Conservation (phyloP, 1,140 invertebrate genomes). For the Idris sp. region DNA sequence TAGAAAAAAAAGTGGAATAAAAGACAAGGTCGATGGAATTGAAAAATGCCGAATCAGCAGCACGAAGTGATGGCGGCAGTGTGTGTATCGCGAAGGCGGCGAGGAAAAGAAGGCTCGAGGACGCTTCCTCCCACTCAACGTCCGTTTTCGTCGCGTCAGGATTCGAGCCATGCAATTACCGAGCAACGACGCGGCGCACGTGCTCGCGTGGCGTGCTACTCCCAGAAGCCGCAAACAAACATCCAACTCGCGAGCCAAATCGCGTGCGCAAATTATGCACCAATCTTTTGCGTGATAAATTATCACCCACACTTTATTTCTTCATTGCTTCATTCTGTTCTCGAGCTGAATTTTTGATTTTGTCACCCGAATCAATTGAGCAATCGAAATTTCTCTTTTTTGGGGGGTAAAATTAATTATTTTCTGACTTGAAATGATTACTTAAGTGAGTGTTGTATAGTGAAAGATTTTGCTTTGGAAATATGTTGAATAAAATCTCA, state of each 20-base stretch:
- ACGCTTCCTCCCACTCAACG: neutral
- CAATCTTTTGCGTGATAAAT: neutral
- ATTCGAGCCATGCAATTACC: neutral
- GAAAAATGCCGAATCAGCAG: conserved; percentile 28
- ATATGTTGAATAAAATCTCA: too few relatives aligned
- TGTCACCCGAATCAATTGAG: conserved; percentile 1
- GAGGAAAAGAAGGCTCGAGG: neutral
- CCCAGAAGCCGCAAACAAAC: too few relatives aligned
- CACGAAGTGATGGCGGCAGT: too few relatives aligned
- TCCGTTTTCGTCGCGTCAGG: conserved; percentile 1
- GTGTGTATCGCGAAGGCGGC: conserved; percentile 1
- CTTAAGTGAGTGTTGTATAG: too few relatives aligned
- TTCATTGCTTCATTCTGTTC: conserved; percentile 2
- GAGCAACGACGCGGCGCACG: neutral
- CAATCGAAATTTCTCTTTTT: too few relatives aligned
- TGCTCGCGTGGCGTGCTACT: neutral
- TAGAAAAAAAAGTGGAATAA: too few relatives aligned
- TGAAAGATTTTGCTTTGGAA: too few relatives aligned
- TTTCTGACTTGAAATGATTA: too few relatives aligned
- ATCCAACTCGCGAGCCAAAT: too few relatives aligned
- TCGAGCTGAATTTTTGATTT: neutral
- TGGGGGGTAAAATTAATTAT: too few relatives aligned
- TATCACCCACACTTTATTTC: neutral
- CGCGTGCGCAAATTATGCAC: neutral
- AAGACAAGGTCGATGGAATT: conserved; percentile 26